Base-by-base conservation (phyloP, 2,797 vertebrate species). In the Nannoperca australis region DNA sequence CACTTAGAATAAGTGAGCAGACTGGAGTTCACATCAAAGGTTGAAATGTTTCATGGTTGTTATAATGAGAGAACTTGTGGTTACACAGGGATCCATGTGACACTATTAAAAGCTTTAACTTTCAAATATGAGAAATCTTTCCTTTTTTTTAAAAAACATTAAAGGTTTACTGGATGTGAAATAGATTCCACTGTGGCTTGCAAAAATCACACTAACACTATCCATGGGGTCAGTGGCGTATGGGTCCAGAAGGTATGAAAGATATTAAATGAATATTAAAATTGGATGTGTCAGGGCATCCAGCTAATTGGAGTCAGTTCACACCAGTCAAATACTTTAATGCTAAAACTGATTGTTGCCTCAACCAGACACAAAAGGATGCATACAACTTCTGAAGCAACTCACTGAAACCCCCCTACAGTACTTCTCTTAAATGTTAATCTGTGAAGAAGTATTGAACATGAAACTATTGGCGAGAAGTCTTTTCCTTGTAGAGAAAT, bases 21-120 rank as follows among this genome's bases (percentile, higher is more conserved):
- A 83, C 78, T 76, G 78, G 71, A 91, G 73, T 88, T 85, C 58
- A 85, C 83, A 84, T 87, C 82, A 89, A 89, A 90, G 82, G 68
- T 82, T 76, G 56, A 73, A 76, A 73, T 76, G 62, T 82, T 82
- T 86, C 76, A 89, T 80, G 73, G 70, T 62, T 77, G 79, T 85
- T 89, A 72, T 89, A 85, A 87, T 88, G 78, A 86, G 81, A 61
- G 50, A 59, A 79, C 77, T 76, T 66, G 54, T 40, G 70, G 78
- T 82, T 70, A 71, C 75, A 67, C 44, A 10, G 62, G 85, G 74
- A 84, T 84, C 79, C 58, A 59, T 53, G 61, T 12, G 50, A 86
- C 76, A 71, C 63, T 58, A 64, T 74, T 84, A 74, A 73, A 68
- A 30, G 54, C 27, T 65, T 65, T 70, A 68, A 54, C 61, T 80